A percentile compares a stretch with the other conserved stretches of the same genome.
phyloP scores from a whole-genome alignment of 1,140 invertebrate genomes.

The Brachionus rubens region DNA sequence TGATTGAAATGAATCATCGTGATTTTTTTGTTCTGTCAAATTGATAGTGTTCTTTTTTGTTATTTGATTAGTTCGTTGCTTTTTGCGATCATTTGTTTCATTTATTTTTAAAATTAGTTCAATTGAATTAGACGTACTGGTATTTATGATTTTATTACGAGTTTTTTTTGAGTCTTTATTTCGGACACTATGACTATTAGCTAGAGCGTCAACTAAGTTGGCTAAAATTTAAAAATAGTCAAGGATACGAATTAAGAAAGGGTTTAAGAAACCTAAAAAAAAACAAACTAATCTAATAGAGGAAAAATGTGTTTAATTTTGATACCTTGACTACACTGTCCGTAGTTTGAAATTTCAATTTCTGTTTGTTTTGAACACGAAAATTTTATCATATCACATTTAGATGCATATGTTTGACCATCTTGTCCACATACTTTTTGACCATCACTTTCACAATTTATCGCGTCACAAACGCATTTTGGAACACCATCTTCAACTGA shows the following conservation, averaged over 20 bases:
- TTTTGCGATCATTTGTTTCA: not conserved
- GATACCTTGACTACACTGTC: conserved; percentile 70
- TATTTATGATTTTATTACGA: conserved; percentile 18
- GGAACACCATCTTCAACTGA: conserved; percentile 11
- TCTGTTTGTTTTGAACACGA: conserved; percentile 77
- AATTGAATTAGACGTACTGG: not conserved
- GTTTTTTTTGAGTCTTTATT: conserved; percentile 1
- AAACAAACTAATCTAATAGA: not conserved
- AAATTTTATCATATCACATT: conserved; percentile 71
- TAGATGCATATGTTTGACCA: conserved; percentile 51
- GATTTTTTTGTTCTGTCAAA: not conserved
- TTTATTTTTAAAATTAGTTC: not conserved
- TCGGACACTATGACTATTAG: not conserved
- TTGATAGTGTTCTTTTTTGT: no score
- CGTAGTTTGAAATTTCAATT: conserved; percentile 75
- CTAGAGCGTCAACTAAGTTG: conserved; percentile 8
- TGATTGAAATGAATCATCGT: not conserved
- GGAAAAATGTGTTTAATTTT: not conserved
- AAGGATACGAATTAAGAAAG: not conserved
- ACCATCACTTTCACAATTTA: conserved; percentile 33
- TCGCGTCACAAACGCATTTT: conserved; percentile 28
- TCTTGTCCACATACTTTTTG: conserved; percentile 52
- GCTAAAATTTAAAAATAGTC: conserved; percentile 34
- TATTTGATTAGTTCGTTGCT: conserved; percentile 19
- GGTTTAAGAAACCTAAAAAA: not conserved